Conservation (phyloP, 2,888 invertebrate genomes). For the Apotomis turbidana region DNA sequence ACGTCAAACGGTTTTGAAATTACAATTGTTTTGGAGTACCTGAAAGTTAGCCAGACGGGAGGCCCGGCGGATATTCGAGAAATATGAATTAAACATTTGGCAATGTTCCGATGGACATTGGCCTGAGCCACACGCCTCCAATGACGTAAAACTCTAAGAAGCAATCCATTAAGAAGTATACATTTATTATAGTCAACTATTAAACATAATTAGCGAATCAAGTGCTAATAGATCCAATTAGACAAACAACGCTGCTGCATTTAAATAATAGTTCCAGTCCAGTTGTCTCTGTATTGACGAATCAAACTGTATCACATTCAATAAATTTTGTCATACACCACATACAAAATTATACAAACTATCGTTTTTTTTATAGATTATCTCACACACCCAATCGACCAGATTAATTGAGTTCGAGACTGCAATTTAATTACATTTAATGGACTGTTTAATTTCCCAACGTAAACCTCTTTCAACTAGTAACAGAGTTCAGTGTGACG, state of each 20-base stretch:
- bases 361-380: neutral
- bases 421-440: neutral
- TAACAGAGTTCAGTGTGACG: neutral
- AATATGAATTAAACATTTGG: slow-evolving; percentile 50
- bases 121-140: slow-evolving; percentile 64
- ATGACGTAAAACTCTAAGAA: slow-evolving; percentile 55
- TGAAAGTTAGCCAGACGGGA: slow-evolving; percentile 22
- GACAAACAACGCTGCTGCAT: neutral
- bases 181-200: neutral
- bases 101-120: slow-evolving; percentile 60
- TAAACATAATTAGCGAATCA: slow-evolving; percentile 16
- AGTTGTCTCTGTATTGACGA: neutral
- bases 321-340: too few species aligned
- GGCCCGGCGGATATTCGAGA: slow-evolving; percentile 33
- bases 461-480: neutral
- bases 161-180: slow-evolving; percentile 11
- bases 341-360: neutral
- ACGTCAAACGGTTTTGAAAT: slow-evolving; percentile 24
- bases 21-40: slow-evolving; percentile 14
- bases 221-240: slow-evolving; percentile 12
- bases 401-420: neutral
- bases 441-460: neutral
- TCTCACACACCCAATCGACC: neutral
- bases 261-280: neutral
- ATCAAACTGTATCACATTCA: too few species aligned